Percentiles rank a stretch among this genome's conserved stretches.
These are phyloP conservation scores for Camponotus floridanus DNA, from an alignment of 1,140 invertebrate genomes.

Conservation along the genomic window DNA sequence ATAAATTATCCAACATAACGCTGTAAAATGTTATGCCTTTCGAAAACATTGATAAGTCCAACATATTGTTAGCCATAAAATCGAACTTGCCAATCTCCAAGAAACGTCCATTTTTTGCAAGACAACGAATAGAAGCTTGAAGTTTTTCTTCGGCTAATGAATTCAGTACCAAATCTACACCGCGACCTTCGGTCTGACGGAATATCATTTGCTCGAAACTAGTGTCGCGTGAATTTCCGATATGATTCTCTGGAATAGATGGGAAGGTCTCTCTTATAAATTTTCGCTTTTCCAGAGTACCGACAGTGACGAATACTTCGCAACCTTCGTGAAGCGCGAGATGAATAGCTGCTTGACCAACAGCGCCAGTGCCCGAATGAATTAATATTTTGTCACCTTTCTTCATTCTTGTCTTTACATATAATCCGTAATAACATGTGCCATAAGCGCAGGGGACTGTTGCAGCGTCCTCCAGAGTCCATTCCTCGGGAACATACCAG, in stretches of 20 bases:
- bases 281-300: conserved; percentile 89
- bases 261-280: conserved; percentile 90
- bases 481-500: conserved; percentile 93
- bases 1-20: conserved; percentile 86
- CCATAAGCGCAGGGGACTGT: conserved; percentile 95
- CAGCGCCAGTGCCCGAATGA: conserved; percentile 92
- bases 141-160: conserved; percentile 93
- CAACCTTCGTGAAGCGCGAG: conserved; percentile 89
- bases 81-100: conserved; percentile 93
- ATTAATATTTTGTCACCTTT: conserved; percentile 90
- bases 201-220: conserved; percentile 91
- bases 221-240: conserved; percentile 91
- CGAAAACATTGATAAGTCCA: conserved; percentile 92
- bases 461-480: conserved; percentile 95
- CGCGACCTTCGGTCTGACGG: conserved; percentile 87
- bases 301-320: conserved; percentile 91
- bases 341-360: conserved; percentile 93
- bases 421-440: conserved; percentile 94
- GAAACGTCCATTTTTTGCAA: conserved; percentile 90
- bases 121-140: conserved; percentile 91
- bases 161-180: conserved; percentile 93
- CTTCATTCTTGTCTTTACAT: conserved; percentile 86
- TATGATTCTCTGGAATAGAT: conserved; percentile 88
- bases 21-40: conserved; percentile 93
- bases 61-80: conserved; percentile 89